Conservation (phyloP, 1,140 invertebrate genomes). For the Neodiprion virginianus region DNA sequence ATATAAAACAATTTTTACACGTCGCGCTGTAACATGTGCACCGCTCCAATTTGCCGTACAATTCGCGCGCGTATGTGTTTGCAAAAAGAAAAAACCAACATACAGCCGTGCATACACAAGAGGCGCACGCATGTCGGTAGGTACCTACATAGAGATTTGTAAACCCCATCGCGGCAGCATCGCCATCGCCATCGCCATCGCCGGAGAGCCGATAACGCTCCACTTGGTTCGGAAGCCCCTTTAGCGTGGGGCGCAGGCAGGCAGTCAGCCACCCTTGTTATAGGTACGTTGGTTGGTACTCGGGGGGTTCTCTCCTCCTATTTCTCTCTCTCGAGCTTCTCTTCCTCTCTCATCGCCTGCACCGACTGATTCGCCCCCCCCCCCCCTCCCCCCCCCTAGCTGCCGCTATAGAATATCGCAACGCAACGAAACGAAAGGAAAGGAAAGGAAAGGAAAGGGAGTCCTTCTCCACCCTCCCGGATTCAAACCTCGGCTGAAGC, state of each 20-base stretch:
- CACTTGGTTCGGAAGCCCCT: not conserved
- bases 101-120: not conserved
- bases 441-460: too few relatives aligned
- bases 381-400: too few relatives aligned
- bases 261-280: not conserved
- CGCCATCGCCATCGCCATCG: not conserved
- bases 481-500: not conserved
- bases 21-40: too few relatives aligned
- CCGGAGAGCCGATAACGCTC: not conserved
- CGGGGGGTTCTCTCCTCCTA: not conserved
- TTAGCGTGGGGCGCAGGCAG: not conserved
- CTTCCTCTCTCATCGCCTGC: too few relatives aligned
- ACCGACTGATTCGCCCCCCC: not conserved
- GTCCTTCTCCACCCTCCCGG: not conserved
- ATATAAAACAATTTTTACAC: too few relatives aligned
- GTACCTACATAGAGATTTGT: too few relatives aligned
- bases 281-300: not conserved
- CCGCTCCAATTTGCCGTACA: too few relatives aligned
- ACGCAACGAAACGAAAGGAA: too few relatives aligned
- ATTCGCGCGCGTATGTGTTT: not conserved
- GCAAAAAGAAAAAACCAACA: not conserved
- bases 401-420: not conserved
- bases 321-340: not conserved
- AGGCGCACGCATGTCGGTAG: too few relatives aligned
- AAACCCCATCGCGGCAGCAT: too few relatives aligned